Percentiles rank a stretch among this genome's conserved stretches.
These are phyloP conservation scores for Hyposoter dolosus DNA, from an alignment of 2,888 invertebrate genomes.

Conservation along the genomic window DNA sequence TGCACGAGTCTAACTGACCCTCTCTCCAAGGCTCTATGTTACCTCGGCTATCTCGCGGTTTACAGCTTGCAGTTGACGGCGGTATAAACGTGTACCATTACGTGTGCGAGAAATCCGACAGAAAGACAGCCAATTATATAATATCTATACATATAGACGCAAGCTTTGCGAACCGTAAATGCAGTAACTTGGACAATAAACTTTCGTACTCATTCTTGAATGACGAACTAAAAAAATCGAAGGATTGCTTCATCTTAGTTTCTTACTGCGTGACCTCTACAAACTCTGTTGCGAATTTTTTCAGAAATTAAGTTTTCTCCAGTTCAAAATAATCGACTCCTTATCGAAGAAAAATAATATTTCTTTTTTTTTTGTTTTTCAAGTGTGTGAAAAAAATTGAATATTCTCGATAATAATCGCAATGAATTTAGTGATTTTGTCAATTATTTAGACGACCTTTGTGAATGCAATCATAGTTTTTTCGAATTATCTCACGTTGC, in stretches of 20 bases:
- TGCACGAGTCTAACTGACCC: constrained; percentile 33
- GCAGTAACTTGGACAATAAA: constrained; percentile 1
- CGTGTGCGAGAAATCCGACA: constrained; percentile 47
- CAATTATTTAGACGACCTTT: not conserved
- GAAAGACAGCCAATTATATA: constrained; percentile 37
- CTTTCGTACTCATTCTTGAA: not conserved
- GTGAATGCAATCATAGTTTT: not conserved
- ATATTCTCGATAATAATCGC: not conserved
- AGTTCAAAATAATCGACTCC: not conserved
- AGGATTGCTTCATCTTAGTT: not conserved
- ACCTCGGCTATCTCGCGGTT: constrained; percentile 56
- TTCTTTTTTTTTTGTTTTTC: not conserved
- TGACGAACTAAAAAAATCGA: not conserved
- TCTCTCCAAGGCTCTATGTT: constrained; percentile 16
- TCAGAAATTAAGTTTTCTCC: not conserved
- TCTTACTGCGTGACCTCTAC: not conserved
- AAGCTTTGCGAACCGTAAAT: not conserved
- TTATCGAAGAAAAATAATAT: not conserved
- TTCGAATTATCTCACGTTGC: not conserved
- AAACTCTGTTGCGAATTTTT: not conserved
- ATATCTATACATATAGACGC: not conserved
- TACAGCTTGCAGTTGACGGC: constrained; percentile 66
- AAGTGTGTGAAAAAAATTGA: not conserved
- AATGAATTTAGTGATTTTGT: not conserved
- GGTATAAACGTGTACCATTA: constrained; percentile 59